Base-by-base conservation (phyloP, 1,140 invertebrate species). In the Dendroctonus ponderosae region DNA sequence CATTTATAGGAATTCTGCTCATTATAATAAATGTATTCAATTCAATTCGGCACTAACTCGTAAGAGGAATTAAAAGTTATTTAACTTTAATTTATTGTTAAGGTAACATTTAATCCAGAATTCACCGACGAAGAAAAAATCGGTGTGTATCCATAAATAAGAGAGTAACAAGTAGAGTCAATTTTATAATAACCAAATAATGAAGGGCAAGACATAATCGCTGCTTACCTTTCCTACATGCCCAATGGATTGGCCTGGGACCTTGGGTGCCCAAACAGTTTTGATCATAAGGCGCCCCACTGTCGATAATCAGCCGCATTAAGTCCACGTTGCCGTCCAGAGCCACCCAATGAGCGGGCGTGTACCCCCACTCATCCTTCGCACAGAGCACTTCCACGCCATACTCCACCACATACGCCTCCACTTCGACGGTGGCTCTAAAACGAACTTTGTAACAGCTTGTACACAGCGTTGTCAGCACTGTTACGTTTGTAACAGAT, bases 201-300 rank as follows among this genome's bases (percentile, higher is more conserved):
- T 26, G 26, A 26, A 26, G 26, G 26, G 26, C 3, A 26, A 26
- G 26, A 26, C 26, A 26, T 3, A 26, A 26, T 26, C 26, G 26
- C 26, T 26, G 3, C 26, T 26, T 26, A 71, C 70, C 81, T 86
- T 88, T 67, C 80, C 81, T 41, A 77, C 93, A 94, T 3, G 93
- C 93, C 94, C 93, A 96, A 76, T 96, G 93, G 66, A 96, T 94
- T 0, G 94, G 94, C 46, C 89, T 83, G 0, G 93, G 92, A 3
- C 92, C 93, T 78, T 94, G 86, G 2, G 90, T 94, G 46, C 93
- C 93, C 53, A 93, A 80, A 74, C 92, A 94, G 0, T 92, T 88
- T 49, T 94, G 80, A 80, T 96, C 91, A 6, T 95, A 85, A 2
- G 91, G 91, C 11, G 89, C 91, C 58, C 86, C 88, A 62, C 87